Base-by-base conservation (phyloP, 37 sponge, comb jelly and placozoan species). In the Ephydatia muelleri region DNA sequence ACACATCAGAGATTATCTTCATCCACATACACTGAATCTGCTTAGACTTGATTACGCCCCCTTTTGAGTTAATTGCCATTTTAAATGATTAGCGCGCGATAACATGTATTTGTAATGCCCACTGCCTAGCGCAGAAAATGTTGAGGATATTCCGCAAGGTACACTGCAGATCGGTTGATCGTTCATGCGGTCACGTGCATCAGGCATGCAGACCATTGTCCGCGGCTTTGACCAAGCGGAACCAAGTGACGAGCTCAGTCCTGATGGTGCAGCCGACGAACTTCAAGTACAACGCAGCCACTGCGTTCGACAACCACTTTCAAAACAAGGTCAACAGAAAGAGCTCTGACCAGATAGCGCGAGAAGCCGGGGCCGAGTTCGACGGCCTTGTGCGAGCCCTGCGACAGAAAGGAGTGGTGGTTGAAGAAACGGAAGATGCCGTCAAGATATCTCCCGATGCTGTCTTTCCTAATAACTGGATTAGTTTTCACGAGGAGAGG, bases 401-500 rank as follows among this genome's bases (percentile, higher is more conserved):
- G 8, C 74, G 74, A 48, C 4, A 30, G 0, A 49, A 32, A 27
- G 73, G 82, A 2, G 65, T 94, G 13, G 23, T 47, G 2, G 92
- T 91, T 2, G n/a, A 75, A 0, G 82, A 86, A 21, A 35, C 70
- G 4, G 69, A 83, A 19, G 95, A 94, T 47, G 86, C 78, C 39
- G 33, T 37, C 0, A 49, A 78, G 25, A 57, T 33, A 19, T 71
- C 57, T 9, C 85, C 89, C n/a, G 95, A 91, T 72, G 87, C 92
- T 13, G 70, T 87, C 3, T 94, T 89, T 38, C 95, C 95, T 8
- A 94, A 94, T 78, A 94, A 94, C 79, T 94, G 95, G 95, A 70
- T 94, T 1, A 89, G 89, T 4, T 91, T 88, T 75, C n/a, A n/a
- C n/a, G 39, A 70, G 23, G 84, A 75, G 11, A 72, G 27, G 3